Percentiles rank a stretch among this genome's conserved stretches.
Evolutionary conservation across 2,113 vertebrate genomes (phyloP).

Genomic region (Psettodes erumei): DNA sequence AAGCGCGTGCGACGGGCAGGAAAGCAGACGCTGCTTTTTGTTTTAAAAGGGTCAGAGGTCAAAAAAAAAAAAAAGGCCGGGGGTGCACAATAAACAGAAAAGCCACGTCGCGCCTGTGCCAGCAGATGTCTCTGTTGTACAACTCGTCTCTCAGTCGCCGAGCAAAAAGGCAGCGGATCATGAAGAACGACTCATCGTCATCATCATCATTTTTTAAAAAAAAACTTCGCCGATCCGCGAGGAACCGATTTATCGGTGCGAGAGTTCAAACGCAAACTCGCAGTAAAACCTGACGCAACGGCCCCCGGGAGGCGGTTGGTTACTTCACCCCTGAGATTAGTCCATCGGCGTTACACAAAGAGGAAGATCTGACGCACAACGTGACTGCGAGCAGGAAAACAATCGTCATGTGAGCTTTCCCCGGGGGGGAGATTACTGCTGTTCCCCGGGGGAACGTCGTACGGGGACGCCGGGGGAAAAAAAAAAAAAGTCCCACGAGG

Average conservation of each 20-base stretch:
- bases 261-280: no score
- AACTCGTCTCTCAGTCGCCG: constrained; percentile 1
- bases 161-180: constrained; percentile 37
- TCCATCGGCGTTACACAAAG: constrained; percentile 16
- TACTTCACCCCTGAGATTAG: constrained; percentile 23
- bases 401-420: constrained; percentile 33
- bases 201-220: no score
- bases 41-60: not conserved
- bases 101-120: not conserved
- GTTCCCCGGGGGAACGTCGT: not conserved
- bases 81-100: not conserved
- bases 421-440: not conserved
- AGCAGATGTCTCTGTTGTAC: constrained; percentile 70
- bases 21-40: not conserved
- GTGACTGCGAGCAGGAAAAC: constrained; percentile 13
- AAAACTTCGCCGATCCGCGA: no score
- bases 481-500: no score
- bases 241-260: no score
- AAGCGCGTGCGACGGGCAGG: no score
- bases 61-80: not conserved
- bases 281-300: constrained; percentile 12
- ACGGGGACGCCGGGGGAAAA: no score
- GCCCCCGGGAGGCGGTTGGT: constrained; percentile 10
- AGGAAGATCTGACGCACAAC: constrained; percentile 35
- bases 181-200: not conserved